Percentiles rank a stretch among this genome's conserved stretches.
Conservation (phyloP, 2,113 vertebrate species). For the Petroica traversi region DNA sequence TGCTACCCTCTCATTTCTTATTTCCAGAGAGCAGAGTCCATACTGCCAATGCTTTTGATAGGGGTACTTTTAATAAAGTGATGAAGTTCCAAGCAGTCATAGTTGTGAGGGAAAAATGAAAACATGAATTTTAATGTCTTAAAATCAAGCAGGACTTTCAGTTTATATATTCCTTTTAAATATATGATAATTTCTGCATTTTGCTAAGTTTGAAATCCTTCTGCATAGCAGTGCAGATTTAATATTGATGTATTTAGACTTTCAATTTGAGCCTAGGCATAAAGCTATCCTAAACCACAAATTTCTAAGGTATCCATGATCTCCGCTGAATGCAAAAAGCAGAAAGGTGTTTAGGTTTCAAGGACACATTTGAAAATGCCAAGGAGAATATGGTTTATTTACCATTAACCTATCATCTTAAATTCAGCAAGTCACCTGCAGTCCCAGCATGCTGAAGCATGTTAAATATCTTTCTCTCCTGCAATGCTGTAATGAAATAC, state of each 20-base stretch:
- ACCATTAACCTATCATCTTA: conserved; percentile 21
- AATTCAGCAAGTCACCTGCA: conserved; percentile 12
- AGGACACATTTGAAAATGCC: neutral
- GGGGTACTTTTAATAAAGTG: neutral
- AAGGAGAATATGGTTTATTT: conserved; percentile 43
- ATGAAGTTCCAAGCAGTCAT: neutral
- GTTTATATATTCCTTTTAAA: neutral
- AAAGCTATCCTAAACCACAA: neutral
- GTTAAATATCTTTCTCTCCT: neutral
- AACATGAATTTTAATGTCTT: neutral
- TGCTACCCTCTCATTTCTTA: neutral
- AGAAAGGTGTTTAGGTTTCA: conserved; percentile 21
- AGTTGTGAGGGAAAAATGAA: neutral
- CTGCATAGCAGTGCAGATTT: neutral
- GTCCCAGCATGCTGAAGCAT: neutral
- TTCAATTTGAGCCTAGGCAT: neutral
- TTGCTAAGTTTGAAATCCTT: neutral
- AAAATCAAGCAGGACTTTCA: neutral
- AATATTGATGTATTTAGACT: neutral
- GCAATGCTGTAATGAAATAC: neutral
- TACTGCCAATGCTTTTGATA: neutral
- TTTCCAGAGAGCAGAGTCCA: neutral
- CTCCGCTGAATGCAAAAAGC: neutral
- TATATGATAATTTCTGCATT: neutral
- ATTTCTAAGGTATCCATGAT: neutral